These are phyloP conservation scores for Semnornis frantzii DNA, from an alignment of 2,113 vertebrate genomes.

Conservation along the genomic window DNA sequence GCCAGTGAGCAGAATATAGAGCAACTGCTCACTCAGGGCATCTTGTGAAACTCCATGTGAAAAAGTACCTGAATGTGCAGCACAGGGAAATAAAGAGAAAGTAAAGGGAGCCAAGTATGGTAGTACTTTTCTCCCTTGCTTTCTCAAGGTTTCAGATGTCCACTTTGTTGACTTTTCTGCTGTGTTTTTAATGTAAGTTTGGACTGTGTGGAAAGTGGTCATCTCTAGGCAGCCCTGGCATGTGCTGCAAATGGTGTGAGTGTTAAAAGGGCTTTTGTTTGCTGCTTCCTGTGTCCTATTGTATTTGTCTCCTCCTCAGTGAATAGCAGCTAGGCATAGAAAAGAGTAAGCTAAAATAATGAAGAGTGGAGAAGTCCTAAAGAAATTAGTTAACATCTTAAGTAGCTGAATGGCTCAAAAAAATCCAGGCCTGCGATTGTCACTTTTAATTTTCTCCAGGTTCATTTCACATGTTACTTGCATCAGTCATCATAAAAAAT, in stretches of 20 bases:
- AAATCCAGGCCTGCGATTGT: neutral
- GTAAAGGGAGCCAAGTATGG: neutral
- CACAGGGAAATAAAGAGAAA: neutral
- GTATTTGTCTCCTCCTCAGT: slow-evolving; percentile 30
- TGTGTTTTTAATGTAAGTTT: neutral
- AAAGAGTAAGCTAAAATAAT: slow-evolving; percentile 20
- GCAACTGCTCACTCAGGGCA: neutral
- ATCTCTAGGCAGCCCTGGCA: neutral
- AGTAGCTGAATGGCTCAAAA: slow-evolving; percentile 14
- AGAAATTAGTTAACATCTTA: neutral
- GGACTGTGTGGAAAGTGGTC: neutral
- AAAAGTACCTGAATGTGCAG: neutral
- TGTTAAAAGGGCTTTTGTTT: slow-evolving; percentile 39
- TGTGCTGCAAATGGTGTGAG: neutral
- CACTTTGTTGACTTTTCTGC: neutral
- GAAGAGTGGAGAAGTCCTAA: neutral
- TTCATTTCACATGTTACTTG: neutral
- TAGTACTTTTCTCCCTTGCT: neutral
- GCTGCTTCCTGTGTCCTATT: slow-evolving; percentile 41
- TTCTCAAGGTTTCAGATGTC: neutral
- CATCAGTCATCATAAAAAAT: neutral
- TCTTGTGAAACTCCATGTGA: neutral
- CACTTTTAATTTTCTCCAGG: neutral
- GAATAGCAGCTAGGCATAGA: neutral
- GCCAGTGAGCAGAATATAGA: neutral